These are phyloP conservation scores for Xylocopa sonorina DNA, from an alignment of 1,140 invertebrate species.

Conservation along the genomic window DNA sequence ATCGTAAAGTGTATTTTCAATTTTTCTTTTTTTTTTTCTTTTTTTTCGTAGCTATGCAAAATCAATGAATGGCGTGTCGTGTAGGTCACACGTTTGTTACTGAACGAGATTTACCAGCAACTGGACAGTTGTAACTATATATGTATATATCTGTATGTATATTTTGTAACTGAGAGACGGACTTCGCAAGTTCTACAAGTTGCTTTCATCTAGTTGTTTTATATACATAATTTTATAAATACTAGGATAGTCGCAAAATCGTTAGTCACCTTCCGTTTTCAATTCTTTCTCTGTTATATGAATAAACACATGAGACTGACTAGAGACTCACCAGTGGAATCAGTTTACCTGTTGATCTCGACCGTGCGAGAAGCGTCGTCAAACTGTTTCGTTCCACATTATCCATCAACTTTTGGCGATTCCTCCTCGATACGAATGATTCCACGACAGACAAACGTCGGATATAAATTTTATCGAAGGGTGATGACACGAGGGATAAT, in stretches of 20 bases:
- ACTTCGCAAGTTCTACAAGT: too few species aligned
- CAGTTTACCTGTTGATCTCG: conserved; percentile 70
- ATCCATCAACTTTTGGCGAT: neutral
- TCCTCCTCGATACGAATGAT: neutral
- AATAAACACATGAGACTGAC: neutral
- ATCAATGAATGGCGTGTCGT: neutral
- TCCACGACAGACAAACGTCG: neutral
- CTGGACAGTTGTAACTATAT: too few species aligned
- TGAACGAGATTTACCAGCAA: neutral
- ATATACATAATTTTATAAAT: too few species aligned
- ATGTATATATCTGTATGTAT: neutral
- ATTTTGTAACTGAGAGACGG: too few species aligned
- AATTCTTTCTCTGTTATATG: neutral
- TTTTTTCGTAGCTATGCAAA: neutral
- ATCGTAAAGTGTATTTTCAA: neutral
- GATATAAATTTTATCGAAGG: too few species aligned
- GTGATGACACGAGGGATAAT: neutral
- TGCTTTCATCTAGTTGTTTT: too few species aligned
- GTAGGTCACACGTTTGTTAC: neutral
- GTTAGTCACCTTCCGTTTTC: too few species aligned
- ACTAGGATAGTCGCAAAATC: too few species aligned
- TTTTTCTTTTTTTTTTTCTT: neutral
- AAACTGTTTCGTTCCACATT: conserved; percentile 9
- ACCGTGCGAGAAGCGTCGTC: neutral
- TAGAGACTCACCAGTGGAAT: conserved; percentile 11